Evolutionary conservation across 2,113 vertebrate species (phyloP).

Genomic region (Acrocephalus kingi): DNA sequence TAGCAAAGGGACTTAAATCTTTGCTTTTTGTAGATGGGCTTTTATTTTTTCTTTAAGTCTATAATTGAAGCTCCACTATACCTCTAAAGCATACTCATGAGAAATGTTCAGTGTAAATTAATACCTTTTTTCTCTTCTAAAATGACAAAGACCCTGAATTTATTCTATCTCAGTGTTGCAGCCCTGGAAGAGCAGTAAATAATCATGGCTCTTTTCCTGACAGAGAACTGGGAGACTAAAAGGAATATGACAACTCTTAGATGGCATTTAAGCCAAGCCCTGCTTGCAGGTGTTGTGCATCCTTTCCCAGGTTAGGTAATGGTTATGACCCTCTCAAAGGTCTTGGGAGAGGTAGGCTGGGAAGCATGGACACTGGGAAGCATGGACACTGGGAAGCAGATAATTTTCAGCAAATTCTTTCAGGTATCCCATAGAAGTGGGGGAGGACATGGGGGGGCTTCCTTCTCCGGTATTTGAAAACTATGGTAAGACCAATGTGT

Average conservation of each 20-base stretch:
- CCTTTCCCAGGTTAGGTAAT: not conserved
- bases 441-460: not conserved
- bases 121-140: slow-evolving; percentile 9
- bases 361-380: not conserved
- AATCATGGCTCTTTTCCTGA: not conserved
- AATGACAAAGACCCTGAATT: not conserved
- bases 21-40: not conserved
- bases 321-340: not conserved
- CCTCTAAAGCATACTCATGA: not conserved
- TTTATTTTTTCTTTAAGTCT: not conserved
- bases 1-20: not conserved
- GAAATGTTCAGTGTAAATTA: slow-evolving; percentile 1
- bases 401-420: not conserved
- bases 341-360: not conserved
- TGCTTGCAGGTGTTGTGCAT: not conserved
- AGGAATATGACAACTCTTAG: not conserved
- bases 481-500: not conserved
- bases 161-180: not conserved
- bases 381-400: not conserved
- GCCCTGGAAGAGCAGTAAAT: not conserved
- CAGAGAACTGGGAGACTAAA: not conserved
- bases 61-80: not conserved
- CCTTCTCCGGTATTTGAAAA: not conserved
- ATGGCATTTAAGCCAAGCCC: not conserved
- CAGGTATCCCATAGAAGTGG: not conserved